Base-by-base conservation (phyloP, 2,113 vertebrate species). In the Eurystomus gularis region DNA sequence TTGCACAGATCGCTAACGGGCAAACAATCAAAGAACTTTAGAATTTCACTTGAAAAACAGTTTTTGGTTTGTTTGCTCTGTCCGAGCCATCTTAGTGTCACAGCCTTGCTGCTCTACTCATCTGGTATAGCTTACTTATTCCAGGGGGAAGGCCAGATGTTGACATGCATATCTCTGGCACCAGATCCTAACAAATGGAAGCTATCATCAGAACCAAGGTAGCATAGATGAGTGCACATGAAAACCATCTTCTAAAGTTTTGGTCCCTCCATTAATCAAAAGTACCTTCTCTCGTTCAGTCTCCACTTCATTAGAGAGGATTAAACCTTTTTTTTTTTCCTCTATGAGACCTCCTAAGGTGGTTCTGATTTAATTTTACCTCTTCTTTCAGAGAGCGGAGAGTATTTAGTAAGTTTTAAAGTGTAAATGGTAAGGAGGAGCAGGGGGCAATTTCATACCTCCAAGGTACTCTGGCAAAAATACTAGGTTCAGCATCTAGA, bases 11-110 rank as follows among this genome's bases (percentile, higher is more conserved):
- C 7, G 12, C 80, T 95, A 78, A 90, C 62, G 51, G 91, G 83
- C 82, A 96, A 93, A 88, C 57, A 87, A 93, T 87, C 94, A 97
- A 95, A 91, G 88, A 86, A 91, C 57, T 82, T 35, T 20, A 58
- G 69, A 80, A 86, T 92, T 94, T 94, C 55, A 77, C 87, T 60
- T 73, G 68, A 92, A 97, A 68, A 96, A 93, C 49, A 37, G 5
- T 37, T 55, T 49, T 48, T 73, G 33, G 31, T 81, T 72, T 86
- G 40, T 66, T 83, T 91, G 71, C 60, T 90, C 73, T 51, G 10
- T 72, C 93, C 86, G 75, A 88, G 62, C 39, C 33, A 57, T 84
- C 60, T 80, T 31, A 51, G 17, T 72, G 68, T 65, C 85, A 64
- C 13, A 86, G 42, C 17, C 61, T 90, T 54, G 42, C 76, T 49